phyloP scores from a whole-genome alignment of 2,113 vertebrate species.

The Scytalopus superciliaris region DNA sequence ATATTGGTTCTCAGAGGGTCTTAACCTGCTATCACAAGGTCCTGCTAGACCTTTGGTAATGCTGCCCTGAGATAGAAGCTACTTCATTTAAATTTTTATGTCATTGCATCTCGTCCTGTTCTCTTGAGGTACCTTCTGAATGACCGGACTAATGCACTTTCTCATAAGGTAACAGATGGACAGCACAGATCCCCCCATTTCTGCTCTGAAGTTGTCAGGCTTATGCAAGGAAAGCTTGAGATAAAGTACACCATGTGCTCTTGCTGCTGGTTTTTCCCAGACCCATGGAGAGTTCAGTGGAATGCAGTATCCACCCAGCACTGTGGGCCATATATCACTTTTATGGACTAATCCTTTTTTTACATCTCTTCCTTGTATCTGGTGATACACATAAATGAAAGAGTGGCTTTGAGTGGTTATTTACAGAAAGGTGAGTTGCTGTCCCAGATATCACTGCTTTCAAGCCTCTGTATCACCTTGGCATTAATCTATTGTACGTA shows the following conservation, averaged over 20 bases:
- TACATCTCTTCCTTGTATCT: not conserved
- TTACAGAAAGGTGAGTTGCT: not conserved
- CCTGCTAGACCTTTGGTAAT: not conserved
- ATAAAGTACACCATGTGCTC: not conserved
- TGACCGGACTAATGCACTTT: not conserved
- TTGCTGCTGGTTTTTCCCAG: not conserved
- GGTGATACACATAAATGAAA: rapidly evolving
- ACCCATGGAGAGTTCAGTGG: not conserved
- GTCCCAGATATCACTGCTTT: not conserved
- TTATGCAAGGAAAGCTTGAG: not conserved
- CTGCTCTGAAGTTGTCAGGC: not conserved
- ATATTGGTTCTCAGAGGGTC: not conserved
- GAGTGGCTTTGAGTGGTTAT: not conserved
- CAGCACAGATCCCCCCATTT: not conserved
- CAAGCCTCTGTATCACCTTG: not conserved
- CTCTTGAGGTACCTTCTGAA: not conserved
- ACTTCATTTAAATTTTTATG: not conserved
- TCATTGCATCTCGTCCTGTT: not conserved
- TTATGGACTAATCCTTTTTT: not conserved
- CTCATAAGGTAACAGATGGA: not conserved
- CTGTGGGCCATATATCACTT: not conserved
- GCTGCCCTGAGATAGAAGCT: not conserved
- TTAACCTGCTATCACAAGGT: not conserved
- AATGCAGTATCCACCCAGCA: not conserved
- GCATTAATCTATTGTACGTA: not conserved